These are phyloP conservation scores for Melolontha melolontha DNA, from an alignment of 2,888 invertebrate species.

Conservation along the genomic window DNA sequence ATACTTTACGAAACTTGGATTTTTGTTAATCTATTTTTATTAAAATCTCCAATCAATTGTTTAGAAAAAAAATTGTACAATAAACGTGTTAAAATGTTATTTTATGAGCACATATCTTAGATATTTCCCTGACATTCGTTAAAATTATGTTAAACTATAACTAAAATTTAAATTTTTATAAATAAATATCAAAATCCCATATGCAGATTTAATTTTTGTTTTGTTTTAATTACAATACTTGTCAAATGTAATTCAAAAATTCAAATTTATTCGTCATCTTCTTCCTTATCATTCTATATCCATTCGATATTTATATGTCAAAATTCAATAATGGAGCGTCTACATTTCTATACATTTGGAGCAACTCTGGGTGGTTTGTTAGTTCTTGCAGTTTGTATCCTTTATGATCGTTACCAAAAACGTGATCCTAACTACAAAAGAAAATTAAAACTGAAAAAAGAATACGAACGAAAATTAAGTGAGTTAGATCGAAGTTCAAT, in stretches of 20 bases:
- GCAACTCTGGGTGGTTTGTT: constrained; percentile 44
- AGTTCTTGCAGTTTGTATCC: constrained; percentile 43
- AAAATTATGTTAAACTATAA: too few species aligned
- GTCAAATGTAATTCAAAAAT: constrained; percentile 39
- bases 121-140: too few species aligned
- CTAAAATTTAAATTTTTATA: not conserved
- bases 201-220: constrained; percentile 6
- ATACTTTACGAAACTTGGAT: too few species aligned
- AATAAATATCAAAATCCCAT: constrained; percentile 31
- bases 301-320: constrained; percentile 11
- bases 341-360: constrained; percentile 40
- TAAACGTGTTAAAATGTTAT: too few species aligned
- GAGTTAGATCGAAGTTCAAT: constrained; percentile 34
- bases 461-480: constrained; percentile 40
- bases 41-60: too few species aligned
- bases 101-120: too few species aligned
- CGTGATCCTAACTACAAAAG: constrained; percentile 46
- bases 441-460: constrained; percentile 37
- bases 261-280: constrained; percentile 16
- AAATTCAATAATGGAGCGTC: constrained; percentile 42
- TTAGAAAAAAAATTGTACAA: too few species aligned
- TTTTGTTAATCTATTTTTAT: too few species aligned
- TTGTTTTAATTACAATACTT: constrained; percentile 31
- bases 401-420: constrained; percentile 43
- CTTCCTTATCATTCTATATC: constrained; percentile 6